Conservation (phyloP, 2,113 vertebrate genomes). For the Helogale parvula region DNA sequence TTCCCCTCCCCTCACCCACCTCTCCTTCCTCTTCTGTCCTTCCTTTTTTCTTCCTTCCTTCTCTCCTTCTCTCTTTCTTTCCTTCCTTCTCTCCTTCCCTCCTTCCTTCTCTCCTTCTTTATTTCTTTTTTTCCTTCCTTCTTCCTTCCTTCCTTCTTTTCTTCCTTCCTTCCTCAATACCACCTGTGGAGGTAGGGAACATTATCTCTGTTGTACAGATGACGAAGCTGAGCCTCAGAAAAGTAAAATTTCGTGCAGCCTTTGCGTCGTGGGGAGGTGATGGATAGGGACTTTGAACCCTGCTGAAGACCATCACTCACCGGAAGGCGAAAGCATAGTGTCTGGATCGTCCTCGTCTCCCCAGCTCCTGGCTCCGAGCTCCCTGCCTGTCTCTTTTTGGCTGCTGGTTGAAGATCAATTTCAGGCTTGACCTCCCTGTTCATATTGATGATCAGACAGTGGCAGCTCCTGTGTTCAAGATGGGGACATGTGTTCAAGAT, state of each 20-base stretch:
- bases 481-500: neutral
- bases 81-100: rapidly evolving
- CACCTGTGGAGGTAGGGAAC: neutral
- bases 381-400: neutral
- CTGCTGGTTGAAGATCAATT: neutral
- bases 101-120: rapidly evolving
- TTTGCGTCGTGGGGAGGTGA: neutral
- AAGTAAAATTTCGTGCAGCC: no score
- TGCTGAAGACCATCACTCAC: neutral
- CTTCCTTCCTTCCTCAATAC: neutral
- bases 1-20: neutral
- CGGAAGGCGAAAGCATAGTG: neutral
- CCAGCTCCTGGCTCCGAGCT: neutral
- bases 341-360: neutral
- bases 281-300: neutral
- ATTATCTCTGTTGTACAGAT: neutral
- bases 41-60: neutral
- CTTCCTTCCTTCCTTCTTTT: rapidly evolving
- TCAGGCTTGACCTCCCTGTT: neutral
- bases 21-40: rapidly evolving
- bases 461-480: neutral
- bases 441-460: neutral
- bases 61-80: neutral
- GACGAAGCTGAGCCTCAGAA: neutral
- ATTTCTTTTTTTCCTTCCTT: neutral